Percentiles rank a stretch among this genome's conserved stretches.
Evolutionary conservation across 1,140 invertebrate species (phyloP).

Genomic region (Polyergus mexicanus): DNA sequence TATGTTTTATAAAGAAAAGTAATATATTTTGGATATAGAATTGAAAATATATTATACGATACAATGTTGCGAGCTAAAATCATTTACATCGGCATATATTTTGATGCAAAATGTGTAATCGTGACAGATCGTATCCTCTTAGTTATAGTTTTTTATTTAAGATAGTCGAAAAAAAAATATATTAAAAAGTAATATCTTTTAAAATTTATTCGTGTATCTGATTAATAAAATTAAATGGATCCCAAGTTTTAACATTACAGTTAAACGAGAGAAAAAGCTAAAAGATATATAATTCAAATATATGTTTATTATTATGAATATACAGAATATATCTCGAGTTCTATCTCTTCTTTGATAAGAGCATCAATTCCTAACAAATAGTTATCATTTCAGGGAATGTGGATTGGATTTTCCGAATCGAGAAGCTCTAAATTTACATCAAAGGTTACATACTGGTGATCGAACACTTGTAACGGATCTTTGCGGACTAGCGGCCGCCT

Average conservation of each 20-base stretch:
- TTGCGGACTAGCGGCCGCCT: constrained; percentile 92
- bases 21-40: not conserved
- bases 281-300: not conserved
- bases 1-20: not conserved
- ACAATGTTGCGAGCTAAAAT: not conserved
- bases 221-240: not conserved
- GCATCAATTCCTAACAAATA: constrained; percentile 26
- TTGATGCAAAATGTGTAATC: not conserved
- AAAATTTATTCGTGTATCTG: not conserved
- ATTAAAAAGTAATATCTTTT: not conserved
- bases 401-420: constrained; percentile 89
- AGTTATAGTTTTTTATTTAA: not conserved
- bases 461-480: constrained; percentile 94
- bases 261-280: not conserved
- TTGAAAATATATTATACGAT: not conserved
- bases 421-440: constrained; percentile 92
- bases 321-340: not conserved
- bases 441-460: constrained; percentile 93
- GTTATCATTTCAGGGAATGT: constrained; percentile 87
- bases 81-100: not conserved
- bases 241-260: not conserved
- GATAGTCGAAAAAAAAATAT: no score
- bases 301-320: constrained; percentile 10
- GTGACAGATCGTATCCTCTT: not conserved
- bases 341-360: not conserved